Conservation (phyloP, 2,797 vertebrate species). For the Argyrosomus regius region DNA sequence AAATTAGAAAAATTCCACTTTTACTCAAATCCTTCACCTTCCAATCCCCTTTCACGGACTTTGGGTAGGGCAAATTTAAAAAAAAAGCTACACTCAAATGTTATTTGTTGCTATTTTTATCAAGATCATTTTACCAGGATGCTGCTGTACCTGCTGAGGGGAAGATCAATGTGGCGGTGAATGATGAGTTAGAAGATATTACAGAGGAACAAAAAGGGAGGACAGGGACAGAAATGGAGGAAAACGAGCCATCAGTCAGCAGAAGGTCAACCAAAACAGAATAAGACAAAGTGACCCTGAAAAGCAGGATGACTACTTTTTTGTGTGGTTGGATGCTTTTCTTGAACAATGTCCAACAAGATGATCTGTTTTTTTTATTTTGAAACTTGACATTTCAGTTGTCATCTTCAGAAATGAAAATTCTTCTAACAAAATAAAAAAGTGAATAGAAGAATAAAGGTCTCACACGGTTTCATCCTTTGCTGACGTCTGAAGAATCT, state of each 20-base stretch:
- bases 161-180: constrained; percentile 48
- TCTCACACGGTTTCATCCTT: not conserved
- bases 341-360: constrained; percentile 3
- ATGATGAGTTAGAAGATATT: constrained; percentile 44
- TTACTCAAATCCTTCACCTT: not conserved
- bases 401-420: not conserved
- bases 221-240: not conserved
- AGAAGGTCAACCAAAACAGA: constrained; percentile 26
- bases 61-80: not conserved
- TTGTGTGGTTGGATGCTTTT: not conserved
- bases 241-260: constrained; percentile 3
- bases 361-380: no score
- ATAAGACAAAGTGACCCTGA: constrained; percentile 33
- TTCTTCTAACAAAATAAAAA: not conserved
- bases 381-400: not conserved
- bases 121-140: constrained; percentile 38
- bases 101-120: constrained; percentile 54
- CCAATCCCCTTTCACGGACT: constrained; percentile 1
- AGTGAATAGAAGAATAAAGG: not conserved
- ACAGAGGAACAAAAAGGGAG: constrained; percentile 34
- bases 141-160: constrained; percentile 36
- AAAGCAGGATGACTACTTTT: not conserved
- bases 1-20: not conserved
- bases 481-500: not conserved
- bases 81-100: constrained; percentile 7